Conservation (phyloP, 2,113 vertebrate species). For the Rissa tridactyla region DNA sequence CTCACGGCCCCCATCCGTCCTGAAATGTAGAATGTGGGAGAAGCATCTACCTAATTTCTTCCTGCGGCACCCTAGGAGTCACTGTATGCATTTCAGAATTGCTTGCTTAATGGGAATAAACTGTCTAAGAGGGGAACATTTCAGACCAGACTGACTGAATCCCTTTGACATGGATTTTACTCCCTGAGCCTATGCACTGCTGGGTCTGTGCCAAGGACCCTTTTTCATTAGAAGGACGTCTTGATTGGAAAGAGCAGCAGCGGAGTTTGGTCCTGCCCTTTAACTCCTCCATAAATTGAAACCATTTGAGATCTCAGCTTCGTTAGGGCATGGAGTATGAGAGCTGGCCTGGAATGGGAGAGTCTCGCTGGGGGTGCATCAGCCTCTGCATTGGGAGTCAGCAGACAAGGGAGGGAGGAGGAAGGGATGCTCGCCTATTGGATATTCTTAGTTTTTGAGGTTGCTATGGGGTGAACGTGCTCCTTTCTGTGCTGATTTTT, state of each 20-base stretch:
- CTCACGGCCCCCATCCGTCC: not conserved
- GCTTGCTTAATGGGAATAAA: not conserved
- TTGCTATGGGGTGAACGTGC: not conserved
- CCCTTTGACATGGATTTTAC: not conserved
- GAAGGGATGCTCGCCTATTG: not conserved
- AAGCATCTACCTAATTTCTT: not conserved
- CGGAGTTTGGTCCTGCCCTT: not conserved
- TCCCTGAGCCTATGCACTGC: not conserved
- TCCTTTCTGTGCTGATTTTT: not conserved
- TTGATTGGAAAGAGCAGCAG: not conserved
- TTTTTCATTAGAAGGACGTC: not conserved
- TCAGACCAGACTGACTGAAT: not conserved
- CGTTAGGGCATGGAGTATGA: accelerated
- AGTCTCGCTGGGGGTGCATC: accelerated
- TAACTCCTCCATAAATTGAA: not conserved
- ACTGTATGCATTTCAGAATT: not conserved
- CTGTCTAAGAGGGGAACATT: not conserved
- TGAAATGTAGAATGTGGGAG: not conserved
- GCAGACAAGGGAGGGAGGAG: not conserved
- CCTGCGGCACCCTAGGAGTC: not conserved
- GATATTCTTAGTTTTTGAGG: not conserved
- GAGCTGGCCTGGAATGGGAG: not conserved
- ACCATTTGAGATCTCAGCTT: not conserved
- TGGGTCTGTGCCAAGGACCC: not conserved
- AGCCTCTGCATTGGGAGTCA: not conserved